phyloP scores from a whole-genome alignment of 2,113 vertebrate species.

The Hippocampus zosterae region DNA sequence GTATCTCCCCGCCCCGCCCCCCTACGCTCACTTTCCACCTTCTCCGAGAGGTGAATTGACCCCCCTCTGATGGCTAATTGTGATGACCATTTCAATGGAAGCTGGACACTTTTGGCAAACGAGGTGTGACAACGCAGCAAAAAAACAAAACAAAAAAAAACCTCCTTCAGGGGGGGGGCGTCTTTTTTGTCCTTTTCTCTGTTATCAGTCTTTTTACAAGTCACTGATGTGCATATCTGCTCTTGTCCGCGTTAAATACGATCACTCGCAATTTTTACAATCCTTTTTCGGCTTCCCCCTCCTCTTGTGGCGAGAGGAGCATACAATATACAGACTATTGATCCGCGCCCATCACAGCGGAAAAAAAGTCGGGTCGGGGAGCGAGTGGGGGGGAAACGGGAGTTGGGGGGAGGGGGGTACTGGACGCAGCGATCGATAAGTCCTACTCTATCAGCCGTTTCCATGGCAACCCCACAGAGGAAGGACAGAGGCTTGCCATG shows the following conservation, averaged over 20 bases:
- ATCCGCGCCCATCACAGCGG: constrained; percentile 79
- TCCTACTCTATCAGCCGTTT: constrained; percentile 80
- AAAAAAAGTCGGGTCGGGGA: constrained; percentile 76
- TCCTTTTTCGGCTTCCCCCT: constrained; percentile 20
- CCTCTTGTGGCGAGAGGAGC: constrained; percentile 68
- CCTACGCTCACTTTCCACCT: constrained; percentile 14
- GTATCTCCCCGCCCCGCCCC: constrained; percentile 28
- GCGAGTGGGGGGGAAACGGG: constrained; percentile 45
- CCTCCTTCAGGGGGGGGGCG: constrained; percentile 24
- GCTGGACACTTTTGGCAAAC: constrained; percentile 41
- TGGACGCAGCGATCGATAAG: constrained; percentile 81
- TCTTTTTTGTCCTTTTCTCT: not conserved
- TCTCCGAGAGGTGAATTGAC: constrained; percentile 44
- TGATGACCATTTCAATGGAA: constrained; percentile 37
- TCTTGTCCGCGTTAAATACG: constrained; percentile 30
- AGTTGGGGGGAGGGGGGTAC: constrained; percentile 5
- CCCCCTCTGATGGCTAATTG: constrained; percentile 48
- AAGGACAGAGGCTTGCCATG: constrained; percentile 75
- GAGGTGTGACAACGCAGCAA: constrained; percentile 38
- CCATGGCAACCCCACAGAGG: constrained; percentile 76
- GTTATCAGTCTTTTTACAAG: constrained; percentile 12
- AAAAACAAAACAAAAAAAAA: not conserved
- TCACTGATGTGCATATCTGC: not conserved
- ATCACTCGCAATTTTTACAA: constrained; percentile 55
- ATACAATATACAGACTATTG: constrained; percentile 79